Percentiles rank a stretch among this genome's conserved stretches.
Evolutionary conservation across 2,797 vertebrate genomes (phyloP).

Genomic region (Coregonus sp.): DNA sequence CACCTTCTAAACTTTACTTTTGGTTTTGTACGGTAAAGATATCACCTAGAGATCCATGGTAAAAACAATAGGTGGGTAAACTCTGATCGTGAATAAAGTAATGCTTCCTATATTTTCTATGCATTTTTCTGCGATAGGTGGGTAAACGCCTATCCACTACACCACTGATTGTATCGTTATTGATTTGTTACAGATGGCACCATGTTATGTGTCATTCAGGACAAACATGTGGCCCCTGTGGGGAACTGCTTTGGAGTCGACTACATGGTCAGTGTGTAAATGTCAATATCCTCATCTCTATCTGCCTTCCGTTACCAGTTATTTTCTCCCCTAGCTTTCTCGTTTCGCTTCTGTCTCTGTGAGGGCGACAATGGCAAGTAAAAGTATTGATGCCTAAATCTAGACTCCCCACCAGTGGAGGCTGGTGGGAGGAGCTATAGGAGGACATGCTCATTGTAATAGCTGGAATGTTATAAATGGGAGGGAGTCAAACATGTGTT

Average conservation of each 20-base stretch:
- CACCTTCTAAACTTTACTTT: background rate
- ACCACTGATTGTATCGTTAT: too few species aligned
- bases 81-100: too few species aligned
- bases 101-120: too few species aligned
- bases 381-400: conserved; percentile 2
- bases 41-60: too few species aligned
- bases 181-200: too few species aligned
- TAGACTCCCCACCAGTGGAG: background rate
- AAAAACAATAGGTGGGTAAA: too few species aligned
- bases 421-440: too few species aligned
- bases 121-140: too few species aligned
- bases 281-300: background rate
- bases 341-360: conserved; percentile 26
- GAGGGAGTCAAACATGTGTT: too few species aligned
- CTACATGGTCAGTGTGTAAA: background rate
- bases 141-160: too few species aligned
- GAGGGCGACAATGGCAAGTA: conserved; percentile 14
- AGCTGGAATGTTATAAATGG: too few species aligned
- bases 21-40: background rate
- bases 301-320: background rate
- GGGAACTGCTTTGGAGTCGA: background rate
- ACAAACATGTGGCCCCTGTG: background rate
- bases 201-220: background rate
- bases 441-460: too few species aligned
- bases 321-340: conserved; percentile 27